These are phyloP conservation scores for Dryomyza anilis DNA, from an alignment of 2,888 invertebrate species.

Conservation along the genomic window DNA sequence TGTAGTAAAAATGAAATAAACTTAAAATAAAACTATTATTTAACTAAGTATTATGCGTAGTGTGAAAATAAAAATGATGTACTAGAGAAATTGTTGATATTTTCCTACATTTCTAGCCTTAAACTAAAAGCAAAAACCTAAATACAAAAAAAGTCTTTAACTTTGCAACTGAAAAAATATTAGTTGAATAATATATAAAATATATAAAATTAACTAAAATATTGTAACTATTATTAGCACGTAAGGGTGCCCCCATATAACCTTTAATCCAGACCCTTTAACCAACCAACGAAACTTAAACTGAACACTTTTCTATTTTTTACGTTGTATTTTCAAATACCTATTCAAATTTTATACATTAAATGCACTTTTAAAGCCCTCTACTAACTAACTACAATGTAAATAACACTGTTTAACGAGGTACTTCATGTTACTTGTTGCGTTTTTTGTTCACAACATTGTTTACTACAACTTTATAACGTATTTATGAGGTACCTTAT, in stretches of 20 bases:
- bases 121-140: not conserved
- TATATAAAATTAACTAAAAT: not conserved
- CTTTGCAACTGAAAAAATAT: no score
- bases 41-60: no score
- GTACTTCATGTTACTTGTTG: no score
- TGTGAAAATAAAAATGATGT: not conserved
- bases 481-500: no score
- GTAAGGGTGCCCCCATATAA: not conserved
- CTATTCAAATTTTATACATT: no score
- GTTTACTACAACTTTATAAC: no score
- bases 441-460: no score
- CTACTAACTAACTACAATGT: no score
- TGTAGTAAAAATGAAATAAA: not conserved
- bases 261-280: no score
- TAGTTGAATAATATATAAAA: not conserved
- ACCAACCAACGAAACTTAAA: not conserved
- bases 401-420: no score
- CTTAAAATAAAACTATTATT: not conserved
- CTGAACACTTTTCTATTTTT: not conserved
- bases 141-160: not conserved
- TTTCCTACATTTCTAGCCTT: constrained; percentile 16
- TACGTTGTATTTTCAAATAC: not conserved
- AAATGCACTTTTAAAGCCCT: no score
- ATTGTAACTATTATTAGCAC: not conserved
- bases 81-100: constrained; percentile 4